Conservation (phyloP, 1,140 invertebrate genomes). For the Oreohelix idahoensis region DNA sequence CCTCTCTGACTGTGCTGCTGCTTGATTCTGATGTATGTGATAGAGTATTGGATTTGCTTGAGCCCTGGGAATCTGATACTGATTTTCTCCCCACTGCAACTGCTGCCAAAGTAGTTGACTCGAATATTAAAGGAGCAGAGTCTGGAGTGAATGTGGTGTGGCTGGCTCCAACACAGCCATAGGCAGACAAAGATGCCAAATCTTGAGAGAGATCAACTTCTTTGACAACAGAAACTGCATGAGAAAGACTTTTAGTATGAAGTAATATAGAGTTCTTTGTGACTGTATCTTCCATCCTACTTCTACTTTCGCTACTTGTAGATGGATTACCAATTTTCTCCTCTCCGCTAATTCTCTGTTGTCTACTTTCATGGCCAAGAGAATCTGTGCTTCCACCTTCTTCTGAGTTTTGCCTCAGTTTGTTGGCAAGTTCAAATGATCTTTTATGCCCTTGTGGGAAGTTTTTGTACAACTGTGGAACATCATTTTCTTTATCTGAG, state of each 20-base stretch:
- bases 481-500: conserved; percentile 67
- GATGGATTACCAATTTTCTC: background rate
- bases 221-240: background rate
- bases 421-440: background rate
- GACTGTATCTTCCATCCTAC: too few species aligned
- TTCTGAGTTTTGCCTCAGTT: background rate
- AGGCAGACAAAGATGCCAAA: background rate
- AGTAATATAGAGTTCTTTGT: background rate
- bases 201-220: background rate
- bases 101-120: background rate
- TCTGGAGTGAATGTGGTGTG: background rate
- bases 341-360: background rate
- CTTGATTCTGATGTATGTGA: conserved; percentile 44
- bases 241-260: background rate
- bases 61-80: conserved; percentile 40
- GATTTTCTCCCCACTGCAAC: background rate
- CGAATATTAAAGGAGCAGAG: background rate
- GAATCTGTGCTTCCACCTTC: background rate
- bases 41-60: conserved; percentile 27
- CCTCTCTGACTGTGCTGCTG: conserved; percentile 44
- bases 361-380: background rate
- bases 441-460: background rate
- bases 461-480: conserved; percentile 11
- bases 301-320: background rate
- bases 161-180: background rate